A percentile compares a stretch with the other conserved stretches of the same genome.
Conservation (phyloP, 2,888 invertebrate species). For the Globia sparganii region DNA sequence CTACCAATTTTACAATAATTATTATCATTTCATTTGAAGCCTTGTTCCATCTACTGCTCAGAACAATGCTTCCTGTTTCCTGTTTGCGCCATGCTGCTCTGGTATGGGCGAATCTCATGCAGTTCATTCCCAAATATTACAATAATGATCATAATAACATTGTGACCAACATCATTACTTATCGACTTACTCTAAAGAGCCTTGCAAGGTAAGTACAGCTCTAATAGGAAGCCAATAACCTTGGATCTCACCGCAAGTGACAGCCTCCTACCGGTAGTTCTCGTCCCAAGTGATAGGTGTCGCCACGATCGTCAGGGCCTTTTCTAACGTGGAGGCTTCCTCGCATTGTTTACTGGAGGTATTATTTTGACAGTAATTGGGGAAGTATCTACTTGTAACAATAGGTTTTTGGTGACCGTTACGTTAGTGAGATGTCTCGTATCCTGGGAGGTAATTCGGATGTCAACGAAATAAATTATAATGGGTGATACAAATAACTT, state of each 20-base stretch:
- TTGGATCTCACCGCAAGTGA: constrained; percentile 10
- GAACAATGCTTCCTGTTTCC: no score
- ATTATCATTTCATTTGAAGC: no score
- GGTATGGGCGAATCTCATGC: no score
- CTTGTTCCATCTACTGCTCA: no score
- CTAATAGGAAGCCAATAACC: constrained; percentile 8
- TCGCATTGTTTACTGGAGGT: constrained; percentile 42
- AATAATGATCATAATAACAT: neutral
- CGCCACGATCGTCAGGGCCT: constrained; percentile 39
- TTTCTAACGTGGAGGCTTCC: constrained; percentile 43
- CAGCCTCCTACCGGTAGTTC: constrained; percentile 34
- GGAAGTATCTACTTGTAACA: constrained; percentile 36
- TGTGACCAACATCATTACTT: neutral
- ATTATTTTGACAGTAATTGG: constrained; percentile 41
- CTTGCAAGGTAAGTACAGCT: neutral
- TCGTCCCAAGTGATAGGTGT: constrained; percentile 25
- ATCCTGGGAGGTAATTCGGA: neutral
- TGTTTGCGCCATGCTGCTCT: no score
- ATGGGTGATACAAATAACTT: neutral
- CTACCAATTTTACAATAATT: no score
- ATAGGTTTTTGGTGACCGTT: constrained; percentile 24
- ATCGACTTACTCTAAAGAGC: neutral
- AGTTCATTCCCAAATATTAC: no score
- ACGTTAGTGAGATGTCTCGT: neutral
- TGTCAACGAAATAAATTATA: neutral